These are phyloP conservation scores for Anas platyrhynchos DNA, from an alignment of 2,113 vertebrate species.

Conservation along the genomic window DNA sequence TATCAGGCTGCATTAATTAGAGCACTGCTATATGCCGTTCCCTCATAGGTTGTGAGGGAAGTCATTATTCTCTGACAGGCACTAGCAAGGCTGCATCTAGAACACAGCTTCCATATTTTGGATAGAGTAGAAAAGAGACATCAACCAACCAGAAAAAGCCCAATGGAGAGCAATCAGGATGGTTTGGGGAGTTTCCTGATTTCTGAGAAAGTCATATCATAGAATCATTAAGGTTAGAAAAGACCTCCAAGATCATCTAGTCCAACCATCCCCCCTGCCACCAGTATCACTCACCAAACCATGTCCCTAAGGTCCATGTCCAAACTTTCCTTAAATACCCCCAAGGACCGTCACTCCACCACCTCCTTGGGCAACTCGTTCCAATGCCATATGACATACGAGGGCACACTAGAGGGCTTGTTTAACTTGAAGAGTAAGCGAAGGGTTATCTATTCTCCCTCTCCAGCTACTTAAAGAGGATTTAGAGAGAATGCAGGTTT, in stretches of 20 bases:
- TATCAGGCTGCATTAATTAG: neutral
- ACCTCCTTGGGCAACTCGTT: too few relatives aligned
- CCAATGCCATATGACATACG: neutral
- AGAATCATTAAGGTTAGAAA: too few relatives aligned
- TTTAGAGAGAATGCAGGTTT: neutral
- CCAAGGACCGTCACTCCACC: too few relatives aligned
- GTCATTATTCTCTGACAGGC: neutral
- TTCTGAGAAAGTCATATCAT: neutral
- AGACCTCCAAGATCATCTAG: too few relatives aligned
- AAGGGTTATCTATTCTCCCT: neutral
- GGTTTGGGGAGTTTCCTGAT: accelerated
- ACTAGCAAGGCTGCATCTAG: neutral
- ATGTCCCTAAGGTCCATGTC: too few relatives aligned
- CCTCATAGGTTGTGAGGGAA: neutral
- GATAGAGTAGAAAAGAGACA: neutral
- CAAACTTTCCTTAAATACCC: too few relatives aligned
- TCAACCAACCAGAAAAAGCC: neutral
- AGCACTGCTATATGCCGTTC: neutral
- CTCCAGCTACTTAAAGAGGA: neutral
- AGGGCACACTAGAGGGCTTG: neutral
- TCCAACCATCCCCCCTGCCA: too few relatives aligned
- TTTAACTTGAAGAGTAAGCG: neutral
- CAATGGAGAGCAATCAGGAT: neutral
- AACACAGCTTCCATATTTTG: neutral
- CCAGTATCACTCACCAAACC: too few relatives aligned